A percentile compares a stretch with the other conserved stretches of the same genome.
Conservation (phyloP, 1,140 invertebrate species). For the Drosophila tristis region DNA sequence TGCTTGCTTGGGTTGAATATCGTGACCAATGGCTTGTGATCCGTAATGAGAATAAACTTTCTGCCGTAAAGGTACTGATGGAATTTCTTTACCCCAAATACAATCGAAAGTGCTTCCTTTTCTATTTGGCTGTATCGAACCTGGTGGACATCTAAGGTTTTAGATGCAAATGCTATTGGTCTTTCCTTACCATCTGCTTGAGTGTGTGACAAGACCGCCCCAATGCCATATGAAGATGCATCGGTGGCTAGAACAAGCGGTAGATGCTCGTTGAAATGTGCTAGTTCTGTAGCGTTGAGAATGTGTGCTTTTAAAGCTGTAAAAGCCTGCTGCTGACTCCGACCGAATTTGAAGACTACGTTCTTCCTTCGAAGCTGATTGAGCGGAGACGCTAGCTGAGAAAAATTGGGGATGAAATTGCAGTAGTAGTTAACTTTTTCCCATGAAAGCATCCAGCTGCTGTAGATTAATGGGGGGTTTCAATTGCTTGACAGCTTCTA, state of each 20-base stretch:
- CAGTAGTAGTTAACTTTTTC: slow-evolving; percentile 16
- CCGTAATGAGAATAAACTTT: slow-evolving; percentile 64
- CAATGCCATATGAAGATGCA: too few species aligned
- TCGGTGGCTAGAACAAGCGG: too few species aligned
- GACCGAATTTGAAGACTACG: neutral
- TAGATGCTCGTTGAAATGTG: too few species aligned
- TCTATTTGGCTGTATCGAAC: slow-evolving; percentile 9
- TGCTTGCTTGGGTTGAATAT: slow-evolving; percentile 44
- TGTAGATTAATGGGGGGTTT: slow-evolving; percentile 55
- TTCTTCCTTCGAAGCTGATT: too few species aligned
- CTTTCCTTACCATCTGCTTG: too few species aligned
- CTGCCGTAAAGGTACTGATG: slow-evolving; percentile 8
- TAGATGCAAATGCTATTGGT: neutral
- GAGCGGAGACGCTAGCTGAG: too few species aligned
- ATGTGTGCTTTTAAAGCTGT: slow-evolving; percentile 5
- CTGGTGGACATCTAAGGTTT: slow-evolving; percentile 4
- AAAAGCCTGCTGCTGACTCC: slow-evolving; percentile 1
- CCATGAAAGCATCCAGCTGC: slow-evolving; percentile 68
- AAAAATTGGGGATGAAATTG: neutral
- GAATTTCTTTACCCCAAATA: slow-evolving; percentile 6
- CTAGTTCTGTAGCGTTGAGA: too few species aligned
- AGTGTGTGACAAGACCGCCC: too few species aligned
- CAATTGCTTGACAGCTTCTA: slow-evolving; percentile 46
- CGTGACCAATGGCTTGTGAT: slow-evolving; percentile 78
- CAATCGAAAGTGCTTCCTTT: slow-evolving; percentile 6